phyloP scores from a whole-genome alignment of 2,113 vertebrate genomes.

The Terrapene triunguis region DNA sequence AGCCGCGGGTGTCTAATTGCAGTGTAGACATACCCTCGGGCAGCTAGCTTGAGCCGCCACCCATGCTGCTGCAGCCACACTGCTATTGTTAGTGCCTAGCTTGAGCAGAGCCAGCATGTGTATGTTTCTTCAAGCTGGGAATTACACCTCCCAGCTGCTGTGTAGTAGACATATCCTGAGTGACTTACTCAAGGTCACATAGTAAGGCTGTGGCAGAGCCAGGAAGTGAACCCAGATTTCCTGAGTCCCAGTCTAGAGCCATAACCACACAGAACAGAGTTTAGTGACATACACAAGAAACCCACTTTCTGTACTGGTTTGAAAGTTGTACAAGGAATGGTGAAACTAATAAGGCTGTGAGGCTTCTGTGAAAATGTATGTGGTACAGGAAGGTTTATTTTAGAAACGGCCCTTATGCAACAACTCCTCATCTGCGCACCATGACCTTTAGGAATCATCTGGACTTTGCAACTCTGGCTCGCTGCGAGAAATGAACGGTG shows the following conservation, averaged over 20 bases:
- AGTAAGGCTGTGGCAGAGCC: background rate
- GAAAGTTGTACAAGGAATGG: background rate
- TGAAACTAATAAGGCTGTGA: background rate
- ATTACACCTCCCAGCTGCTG: background rate
- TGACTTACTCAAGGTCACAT: background rate
- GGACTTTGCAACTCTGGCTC: background rate
- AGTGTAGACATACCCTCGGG: background rate
- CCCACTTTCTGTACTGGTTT: background rate
- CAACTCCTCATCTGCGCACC: background rate
- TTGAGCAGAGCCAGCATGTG: background rate
- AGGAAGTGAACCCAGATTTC: background rate
- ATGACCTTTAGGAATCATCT: background rate
- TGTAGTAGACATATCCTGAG: background rate
- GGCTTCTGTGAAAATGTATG: background rate
- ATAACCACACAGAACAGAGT: background rate
- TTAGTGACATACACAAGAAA: background rate
- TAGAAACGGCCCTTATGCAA: background rate
- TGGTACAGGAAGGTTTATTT: background rate
- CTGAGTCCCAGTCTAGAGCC: background rate
- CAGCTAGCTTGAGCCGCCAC: background rate
- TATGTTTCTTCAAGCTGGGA: background rate
- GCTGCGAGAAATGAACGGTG: no score
- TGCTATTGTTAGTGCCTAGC: background rate
- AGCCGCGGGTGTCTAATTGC: background rate
- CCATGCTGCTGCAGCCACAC: background rate